Percentiles rank a stretch among this genome's conserved stretches.
Evolutionary conservation across 1,140 invertebrate species (phyloP).

Genomic region (Bilobella aurantiaca): DNA sequence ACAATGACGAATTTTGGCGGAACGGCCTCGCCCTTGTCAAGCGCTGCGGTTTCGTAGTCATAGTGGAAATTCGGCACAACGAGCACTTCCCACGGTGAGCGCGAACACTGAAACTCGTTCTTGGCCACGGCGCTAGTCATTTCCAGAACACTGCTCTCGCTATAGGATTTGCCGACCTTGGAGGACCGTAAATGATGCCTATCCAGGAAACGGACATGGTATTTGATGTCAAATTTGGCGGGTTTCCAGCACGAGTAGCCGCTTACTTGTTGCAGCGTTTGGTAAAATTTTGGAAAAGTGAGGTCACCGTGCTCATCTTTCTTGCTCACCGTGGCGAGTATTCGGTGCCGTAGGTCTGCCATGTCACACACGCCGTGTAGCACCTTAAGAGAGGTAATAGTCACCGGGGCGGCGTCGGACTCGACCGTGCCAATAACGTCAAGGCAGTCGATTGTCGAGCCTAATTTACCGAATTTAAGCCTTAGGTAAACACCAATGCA

Average conservation of each 20-base stretch:
- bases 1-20: slow-evolving; percentile 21
- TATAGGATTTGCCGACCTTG: slow-evolving; percentile 3
- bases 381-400: slow-evolving; percentile 27
- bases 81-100: slow-evolving; percentile 31
- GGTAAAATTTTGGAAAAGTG: slow-evolving; percentile 28
- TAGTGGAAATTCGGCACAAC: slow-evolving; percentile 29
- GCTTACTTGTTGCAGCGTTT: slow-evolving; percentile 16
- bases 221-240: slow-evolving; percentile 26
- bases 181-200: no score
- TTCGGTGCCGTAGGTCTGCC: slow-evolving; percentile 15
- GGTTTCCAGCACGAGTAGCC: slow-evolving; percentile 30
- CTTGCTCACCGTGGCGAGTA: slow-evolving; percentile 16
- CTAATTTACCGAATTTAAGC: slow-evolving; percentile 18
- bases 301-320: slow-evolving; percentile 7
- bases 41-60: slow-evolving; percentile 11
- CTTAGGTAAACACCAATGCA: slow-evolving; percentile 14
- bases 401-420: slow-evolving; percentile 11
- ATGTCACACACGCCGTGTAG: slow-evolving; percentile 23
- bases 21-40: not conserved
- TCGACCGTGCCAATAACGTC: slow-evolving; percentile 27
- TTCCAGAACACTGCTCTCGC: slow-evolving; percentile 20
- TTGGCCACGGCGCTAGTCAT: slow-evolving; percentile 12
- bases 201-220: slow-evolving; percentile 24
- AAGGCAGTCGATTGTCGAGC: slow-evolving; percentile 11
- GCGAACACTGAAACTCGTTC: slow-evolving; percentile 8